Evolutionary conservation across 2,797 vertebrate species (phyloP).

Genomic region (Hyperoplus immaculatus): DNA sequence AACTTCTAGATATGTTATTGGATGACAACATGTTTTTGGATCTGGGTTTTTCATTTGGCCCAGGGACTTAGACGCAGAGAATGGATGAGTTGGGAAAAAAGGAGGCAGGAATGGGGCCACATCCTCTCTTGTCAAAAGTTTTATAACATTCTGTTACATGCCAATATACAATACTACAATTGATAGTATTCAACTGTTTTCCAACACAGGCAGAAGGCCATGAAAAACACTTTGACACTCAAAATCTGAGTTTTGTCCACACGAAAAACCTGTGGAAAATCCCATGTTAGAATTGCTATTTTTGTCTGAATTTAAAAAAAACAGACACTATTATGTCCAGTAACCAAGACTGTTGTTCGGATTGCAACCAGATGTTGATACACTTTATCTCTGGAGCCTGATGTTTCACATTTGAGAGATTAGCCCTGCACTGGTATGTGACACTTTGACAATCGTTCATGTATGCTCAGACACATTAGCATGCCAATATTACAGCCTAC

Average conservation of each 20-base stretch:
- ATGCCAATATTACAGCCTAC: conserved; percentile 17
- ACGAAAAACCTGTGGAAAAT: background rate
- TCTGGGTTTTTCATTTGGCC: conserved; percentile 15
- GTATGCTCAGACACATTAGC: conserved; percentile 26
- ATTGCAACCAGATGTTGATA: conserved; percentile 74
- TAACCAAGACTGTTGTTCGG: conserved; percentile 42
- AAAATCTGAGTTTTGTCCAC: background rate
- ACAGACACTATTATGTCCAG: background rate
- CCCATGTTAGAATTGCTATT: background rate
- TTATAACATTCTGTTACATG: conserved; percentile 1
- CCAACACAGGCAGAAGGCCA: background rate
- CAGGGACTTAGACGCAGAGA: background rate
- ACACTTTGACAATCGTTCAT: conserved; percentile 29
- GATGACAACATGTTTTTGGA: conserved; percentile 12
- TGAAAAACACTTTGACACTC: background rate
- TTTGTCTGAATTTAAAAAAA: background rate
- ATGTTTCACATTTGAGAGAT: conserved; percentile 41
- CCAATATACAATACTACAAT: background rate
- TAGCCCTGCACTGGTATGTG: conserved; percentile 15
- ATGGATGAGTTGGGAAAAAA: background rate
- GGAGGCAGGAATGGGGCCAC: background rate
- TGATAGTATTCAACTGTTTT: background rate
- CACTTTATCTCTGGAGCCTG: conserved; percentile 27
- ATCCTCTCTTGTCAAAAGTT: conserved; percentile 10
- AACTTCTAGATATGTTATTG: background rate